Conservation (phyloP, 2,113 vertebrate genomes). For the Neodon shergylaensis region DNA sequence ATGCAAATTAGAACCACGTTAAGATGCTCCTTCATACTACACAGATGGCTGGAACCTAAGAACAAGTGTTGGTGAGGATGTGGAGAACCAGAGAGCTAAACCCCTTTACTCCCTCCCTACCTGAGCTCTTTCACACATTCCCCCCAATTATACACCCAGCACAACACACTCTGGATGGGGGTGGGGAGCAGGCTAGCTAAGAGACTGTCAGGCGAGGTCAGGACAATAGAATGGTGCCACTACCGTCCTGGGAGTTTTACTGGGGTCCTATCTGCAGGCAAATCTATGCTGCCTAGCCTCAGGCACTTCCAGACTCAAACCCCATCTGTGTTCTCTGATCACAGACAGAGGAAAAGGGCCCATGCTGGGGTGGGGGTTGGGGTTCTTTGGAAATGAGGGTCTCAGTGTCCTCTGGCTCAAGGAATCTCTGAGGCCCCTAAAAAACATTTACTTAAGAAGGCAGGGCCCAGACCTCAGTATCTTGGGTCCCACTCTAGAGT, state of each 20-base stretch:
- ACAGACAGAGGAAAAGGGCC: background rate
- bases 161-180: background rate
- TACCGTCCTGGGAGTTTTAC: background rate
- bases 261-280: background rate
- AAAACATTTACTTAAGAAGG: background rate
- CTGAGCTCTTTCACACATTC: background rate
- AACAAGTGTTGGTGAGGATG: no score
- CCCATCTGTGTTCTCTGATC: background rate
- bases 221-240: background rate
- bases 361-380: fast-evolving
- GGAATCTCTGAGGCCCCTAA: background rate
- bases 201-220: background rate
- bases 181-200: background rate
- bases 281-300: background rate
- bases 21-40: background rate
- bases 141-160: background rate
- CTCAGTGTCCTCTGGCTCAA: background rate
- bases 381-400: background rate
- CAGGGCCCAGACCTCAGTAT: background rate
- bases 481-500: background rate
- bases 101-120: background rate
- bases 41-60: background rate
- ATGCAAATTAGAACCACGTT: background rate
- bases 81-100: fast-evolving
- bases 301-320: background rate